Evolutionary conservation across 2,113 vertebrate species (phyloP).

Genomic region (Calonectris borealis): DNA sequence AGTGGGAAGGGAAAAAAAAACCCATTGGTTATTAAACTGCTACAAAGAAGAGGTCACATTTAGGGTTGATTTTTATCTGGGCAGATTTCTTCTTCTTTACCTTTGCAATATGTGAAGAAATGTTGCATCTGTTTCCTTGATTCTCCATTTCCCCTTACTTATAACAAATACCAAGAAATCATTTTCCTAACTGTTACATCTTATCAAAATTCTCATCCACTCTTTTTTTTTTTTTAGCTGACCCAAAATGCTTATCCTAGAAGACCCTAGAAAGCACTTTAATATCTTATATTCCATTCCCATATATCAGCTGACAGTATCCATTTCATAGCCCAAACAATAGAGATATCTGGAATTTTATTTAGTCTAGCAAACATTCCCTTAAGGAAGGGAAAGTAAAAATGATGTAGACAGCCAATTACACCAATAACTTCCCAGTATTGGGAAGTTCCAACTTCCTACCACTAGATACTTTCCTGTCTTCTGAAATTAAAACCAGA

Average conservation of each 20-base stretch:
- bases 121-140: background rate
- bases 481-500: background rate
- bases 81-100: background rate
- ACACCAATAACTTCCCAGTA: background rate
- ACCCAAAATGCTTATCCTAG: background rate
- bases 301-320: background rate
- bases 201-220: background rate
- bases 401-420: background rate
- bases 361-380: slow-evolving; percentile 48
- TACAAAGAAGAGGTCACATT: background rate
- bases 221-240: background rate
- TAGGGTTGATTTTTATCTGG: background rate
- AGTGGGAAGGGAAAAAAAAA: background rate
- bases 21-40: background rate
- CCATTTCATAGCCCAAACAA: slow-evolving; percentile 38
- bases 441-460: background rate
- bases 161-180: background rate
- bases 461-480: background rate
- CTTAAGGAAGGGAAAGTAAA: slow-evolving; percentile 18
- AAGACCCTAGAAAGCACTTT: background rate
- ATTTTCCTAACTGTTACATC: background rate
- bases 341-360: slow-evolving; percentile 25
- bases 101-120: background rate
- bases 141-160: background rate
- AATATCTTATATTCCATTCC: slow-evolving; percentile 8